These are phyloP conservation scores for Steinernema khuongi DNA, from an alignment of 1,140 invertebrate genomes.

Conservation along the genomic window DNA sequence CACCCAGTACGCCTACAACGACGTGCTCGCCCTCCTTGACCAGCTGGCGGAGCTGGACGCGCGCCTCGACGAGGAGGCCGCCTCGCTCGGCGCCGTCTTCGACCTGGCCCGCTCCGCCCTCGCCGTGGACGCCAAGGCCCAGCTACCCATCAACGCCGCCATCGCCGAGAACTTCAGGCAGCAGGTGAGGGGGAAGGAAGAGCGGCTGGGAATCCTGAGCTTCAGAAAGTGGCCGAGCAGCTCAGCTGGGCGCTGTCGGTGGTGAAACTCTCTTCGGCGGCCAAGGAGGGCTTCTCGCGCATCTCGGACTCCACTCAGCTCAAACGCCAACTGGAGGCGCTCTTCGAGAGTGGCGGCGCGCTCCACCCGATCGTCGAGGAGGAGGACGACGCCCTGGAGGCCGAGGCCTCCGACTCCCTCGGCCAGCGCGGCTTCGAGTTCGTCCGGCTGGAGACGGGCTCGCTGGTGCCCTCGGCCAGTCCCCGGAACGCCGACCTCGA, in stretches of 20 bases:
- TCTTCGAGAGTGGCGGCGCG: not conserved
- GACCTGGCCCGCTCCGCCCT: not conserved
- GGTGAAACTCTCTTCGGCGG: not conserved
- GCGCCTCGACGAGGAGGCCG: not conserved
- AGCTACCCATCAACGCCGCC: not conserved
- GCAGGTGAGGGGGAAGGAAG: not conserved
- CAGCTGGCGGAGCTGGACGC: not conserved
- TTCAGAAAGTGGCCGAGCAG: constrained; percentile 6
- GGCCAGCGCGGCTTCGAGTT: not conserved
- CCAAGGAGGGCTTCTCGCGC: not conserved
- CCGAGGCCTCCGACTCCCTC: constrained; percentile 60
- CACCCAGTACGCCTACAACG: not conserved
- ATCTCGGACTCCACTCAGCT: not conserved
- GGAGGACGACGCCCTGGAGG: constrained; percentile 75
- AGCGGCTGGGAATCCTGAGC: not conserved
- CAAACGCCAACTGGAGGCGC: not conserved
- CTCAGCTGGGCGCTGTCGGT: not conserved
- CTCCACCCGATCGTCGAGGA: constrained; percentile 26
- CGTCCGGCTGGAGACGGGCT: not conserved
- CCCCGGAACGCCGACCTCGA: not conserved
- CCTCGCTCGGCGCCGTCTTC: not conserved
- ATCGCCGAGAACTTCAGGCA: not conserved
- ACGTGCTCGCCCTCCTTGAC: not conserved
- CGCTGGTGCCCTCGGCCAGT: not conserved
- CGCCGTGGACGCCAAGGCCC: not conserved